Evolutionary conservation across 2,113 vertebrate species (phyloP), one percentile per base, ranked within the genome.

Genomic region (Tetraodon nigroviridis): DNA sequence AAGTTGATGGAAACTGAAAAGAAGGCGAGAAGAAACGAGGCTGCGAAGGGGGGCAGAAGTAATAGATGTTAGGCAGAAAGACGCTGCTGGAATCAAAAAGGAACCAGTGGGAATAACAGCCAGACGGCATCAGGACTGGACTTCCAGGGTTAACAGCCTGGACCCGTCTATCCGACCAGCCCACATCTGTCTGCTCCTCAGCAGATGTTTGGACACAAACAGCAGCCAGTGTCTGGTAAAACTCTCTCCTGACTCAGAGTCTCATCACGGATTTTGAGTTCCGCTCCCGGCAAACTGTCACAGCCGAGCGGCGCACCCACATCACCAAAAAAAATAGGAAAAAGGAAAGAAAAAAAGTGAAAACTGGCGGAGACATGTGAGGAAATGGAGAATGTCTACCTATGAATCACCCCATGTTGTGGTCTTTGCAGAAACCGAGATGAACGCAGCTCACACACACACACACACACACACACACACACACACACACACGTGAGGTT

Each of bases 131-230:
- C 27, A 67, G 45, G 51, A 21, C n/a, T 17, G 63, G 19, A 19
- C 8, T 53, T 52, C 51, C 7, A 44, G 5, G 32, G 0, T 37
- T 37, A 2, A 32, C 11, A 11, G 12, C 8, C 32, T 12, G 32
- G 32, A 12, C 6, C 16, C 46, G 47, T 37, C 4, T 12, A 29
- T 66, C 55, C 69, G 59, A 24, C 75, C 63, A 55, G 59, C 57
- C 69, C 56, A 69, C 67, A 80, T 79, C 71, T 51, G 79, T 80
- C 80, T 64, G 71, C 77, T 72, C 66, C 42, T 41, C 53, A 58
- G 46, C 7, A 42, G 44, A 58, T 53, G 60, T 49, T 65, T 64
- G 7, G 55, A 66, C 62, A 65, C 62, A 55, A 55, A 77, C 75
- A 70, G 58, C 61, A 69, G 49, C 68, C 13, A 0, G 41, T 18